A percentile compares a stretch with the other conserved stretches of the same genome.
phyloP scores from a whole-genome alignment of 2,888 invertebrate genomes.

The Ptychoptera contaminata region DNA sequence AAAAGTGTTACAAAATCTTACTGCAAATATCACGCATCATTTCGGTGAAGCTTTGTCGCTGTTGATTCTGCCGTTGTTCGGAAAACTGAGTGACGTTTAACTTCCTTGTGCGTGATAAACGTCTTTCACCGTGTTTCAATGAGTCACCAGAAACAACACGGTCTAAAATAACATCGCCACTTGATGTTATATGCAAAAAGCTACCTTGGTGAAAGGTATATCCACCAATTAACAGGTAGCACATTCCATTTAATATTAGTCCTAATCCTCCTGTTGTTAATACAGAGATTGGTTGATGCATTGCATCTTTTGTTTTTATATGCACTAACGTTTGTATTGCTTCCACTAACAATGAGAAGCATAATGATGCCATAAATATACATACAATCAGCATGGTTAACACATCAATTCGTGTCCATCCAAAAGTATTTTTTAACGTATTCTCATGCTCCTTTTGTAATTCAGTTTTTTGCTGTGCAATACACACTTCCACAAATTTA shows the following conservation, averaged over 20 bases:
- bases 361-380: constrained; percentile 67
- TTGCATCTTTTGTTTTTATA: constrained; percentile 51
- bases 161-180: constrained; percentile 44
- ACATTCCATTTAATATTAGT: constrained; percentile 56
- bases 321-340: constrained; percentile 67
- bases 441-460: constrained; percentile 32
- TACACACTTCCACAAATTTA: constrained; percentile 6
- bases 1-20: too few species aligned
- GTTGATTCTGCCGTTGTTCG: constrained; percentile 14
- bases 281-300: constrained; percentile 59
- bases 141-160: constrained; percentile 31
- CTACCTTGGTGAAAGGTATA: constrained; percentile 58
- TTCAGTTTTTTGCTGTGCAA: constrained; percentile 1
- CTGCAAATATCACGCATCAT: constrained; percentile 45
- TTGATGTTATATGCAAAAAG: constrained; percentile 45
- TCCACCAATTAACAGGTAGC: constrained; percentile 67
- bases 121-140: constrained; percentile 29
- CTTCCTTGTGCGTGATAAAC: constrained; percentile 30
- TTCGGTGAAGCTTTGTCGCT: constrained; percentile 41
- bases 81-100: constrained; percentile 14
- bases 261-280: constrained; percentile 55
- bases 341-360: constrained; percentile 67
- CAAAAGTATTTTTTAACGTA: constrained; percentile 71
- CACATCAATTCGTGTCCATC: constrained; percentile 85
- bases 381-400: constrained; percentile 66